Conservation (phyloP, 2,797 vertebrate genomes). For the Orientallactaga sibirica region DNA sequence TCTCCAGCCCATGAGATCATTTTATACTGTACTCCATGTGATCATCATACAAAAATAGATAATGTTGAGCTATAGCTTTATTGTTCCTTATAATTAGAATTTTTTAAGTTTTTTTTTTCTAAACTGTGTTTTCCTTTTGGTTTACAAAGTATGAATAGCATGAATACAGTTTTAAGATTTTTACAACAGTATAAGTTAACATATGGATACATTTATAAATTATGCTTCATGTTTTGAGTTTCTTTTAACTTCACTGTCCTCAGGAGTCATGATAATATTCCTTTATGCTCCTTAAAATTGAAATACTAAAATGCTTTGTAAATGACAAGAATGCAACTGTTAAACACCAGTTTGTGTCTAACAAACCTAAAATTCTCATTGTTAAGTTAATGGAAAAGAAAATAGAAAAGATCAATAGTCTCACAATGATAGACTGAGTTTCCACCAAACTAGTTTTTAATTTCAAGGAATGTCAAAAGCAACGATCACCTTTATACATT, state of each 20-base stretch:
- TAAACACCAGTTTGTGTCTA: constrained; percentile 15
- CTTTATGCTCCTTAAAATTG: background rate
- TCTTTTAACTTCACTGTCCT: constrained; percentile 42
- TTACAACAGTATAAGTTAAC: background rate
- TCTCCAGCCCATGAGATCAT: background rate
- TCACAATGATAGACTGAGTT: constrained; percentile 10
- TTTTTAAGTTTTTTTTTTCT: background rate
- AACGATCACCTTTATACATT: background rate
- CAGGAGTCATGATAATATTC: constrained; percentile 45
- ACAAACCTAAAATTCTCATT: background rate
- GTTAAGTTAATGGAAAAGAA: constrained; percentile 39
- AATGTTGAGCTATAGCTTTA: background rate
- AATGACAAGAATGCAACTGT: constrained; percentile 3
- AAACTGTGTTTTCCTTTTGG: constrained; percentile 24
- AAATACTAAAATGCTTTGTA: constrained; percentile 63
- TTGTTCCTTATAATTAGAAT: constrained; percentile 22
- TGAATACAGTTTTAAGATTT: background rate
- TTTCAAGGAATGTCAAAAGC: constrained; percentile 9
- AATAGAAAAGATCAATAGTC: constrained; percentile 20
- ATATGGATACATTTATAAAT: constrained; percentile 44
- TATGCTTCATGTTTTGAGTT: constrained; percentile 14
- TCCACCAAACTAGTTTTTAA: constrained; percentile 56
- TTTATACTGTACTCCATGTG: constrained; percentile 38
- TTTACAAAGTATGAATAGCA: background rate
- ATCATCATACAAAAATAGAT: background rate